Evolutionary conservation across 2,797 vertebrate genomes (phyloP).

Genomic region (Oreochromis mossambicus): DNA sequence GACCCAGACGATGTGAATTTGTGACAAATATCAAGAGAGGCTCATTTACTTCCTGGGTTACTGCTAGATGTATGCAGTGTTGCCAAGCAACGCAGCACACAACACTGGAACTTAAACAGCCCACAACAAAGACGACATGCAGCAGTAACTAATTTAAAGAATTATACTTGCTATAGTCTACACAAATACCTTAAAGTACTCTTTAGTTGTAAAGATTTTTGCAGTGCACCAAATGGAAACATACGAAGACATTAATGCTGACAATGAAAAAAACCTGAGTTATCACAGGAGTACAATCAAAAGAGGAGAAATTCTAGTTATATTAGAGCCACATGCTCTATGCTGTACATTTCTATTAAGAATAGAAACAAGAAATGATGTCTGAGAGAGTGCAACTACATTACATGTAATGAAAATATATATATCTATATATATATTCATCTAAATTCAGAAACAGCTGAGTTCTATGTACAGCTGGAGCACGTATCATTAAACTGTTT

Average conservation of each 20-base stretch:
- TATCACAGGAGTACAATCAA: neutral
- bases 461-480: neutral
- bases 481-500: neutral
- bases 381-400: neutral
- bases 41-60: neutral
- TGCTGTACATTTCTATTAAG: neutral
- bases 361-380: neutral
- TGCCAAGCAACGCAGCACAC: neutral
- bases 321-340: neutral
- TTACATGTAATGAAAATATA: neutral
- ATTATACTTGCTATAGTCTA: neutral
- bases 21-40: neutral
- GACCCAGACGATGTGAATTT: neutral
- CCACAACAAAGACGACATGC: neutral
- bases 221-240: neutral
- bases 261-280: neutral
- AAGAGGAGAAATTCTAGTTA: neutral
- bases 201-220: neutral
- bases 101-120: neutral
- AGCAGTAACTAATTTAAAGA: neutral
- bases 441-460: neutral
- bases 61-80: neutral
- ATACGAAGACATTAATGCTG: neutral
- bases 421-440: neutral
- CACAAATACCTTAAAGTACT: neutral